Conservation (phyloP, 2,113 vertebrate species). For the Coryphaenoides rupestris region DNA sequence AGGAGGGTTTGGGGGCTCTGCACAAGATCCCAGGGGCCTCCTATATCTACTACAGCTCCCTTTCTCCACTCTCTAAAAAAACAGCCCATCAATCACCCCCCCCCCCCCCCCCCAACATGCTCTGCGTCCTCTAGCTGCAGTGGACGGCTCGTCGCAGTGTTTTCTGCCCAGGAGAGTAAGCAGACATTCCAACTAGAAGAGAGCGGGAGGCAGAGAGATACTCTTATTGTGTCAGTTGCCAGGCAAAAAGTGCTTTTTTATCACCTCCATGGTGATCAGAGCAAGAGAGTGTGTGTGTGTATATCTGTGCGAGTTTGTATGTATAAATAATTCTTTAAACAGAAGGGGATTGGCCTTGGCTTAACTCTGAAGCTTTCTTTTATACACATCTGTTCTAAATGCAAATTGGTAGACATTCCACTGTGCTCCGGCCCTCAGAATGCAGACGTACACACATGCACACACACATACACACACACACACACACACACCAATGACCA, state of each 20-base stretch:
- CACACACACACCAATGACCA: conserved; percentile 25
- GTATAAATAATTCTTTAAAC: conserved; percentile 61
- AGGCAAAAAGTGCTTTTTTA: conserved; percentile 55
- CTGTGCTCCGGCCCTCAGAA: conserved; percentile 63
- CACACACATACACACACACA: conserved; percentile 44
- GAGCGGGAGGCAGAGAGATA: conserved; percentile 40
- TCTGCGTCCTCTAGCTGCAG: conserved; percentile 43
- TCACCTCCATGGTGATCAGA: conserved; percentile 53
- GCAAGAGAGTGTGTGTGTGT: conserved; percentile 20
- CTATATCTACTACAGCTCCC: not conserved
- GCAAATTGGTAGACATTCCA: conserved; percentile 75
- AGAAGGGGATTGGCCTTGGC: conserved; percentile 42
- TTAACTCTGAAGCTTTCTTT: conserved; percentile 49
- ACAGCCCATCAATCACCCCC: conserved; percentile 27
- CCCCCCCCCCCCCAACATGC: conserved; percentile 1
- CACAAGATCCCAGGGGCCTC: not conserved
- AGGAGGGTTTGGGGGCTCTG: conserved; percentile 33
- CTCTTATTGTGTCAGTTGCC: conserved; percentile 59
- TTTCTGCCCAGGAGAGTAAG: conserved; percentile 41
- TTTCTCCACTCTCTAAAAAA: conserved; percentile 19
- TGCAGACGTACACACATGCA: conserved; percentile 53
- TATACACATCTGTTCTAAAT: conserved; percentile 66
- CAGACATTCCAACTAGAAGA: conserved; percentile 41
- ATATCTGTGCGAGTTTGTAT: conserved; percentile 2
- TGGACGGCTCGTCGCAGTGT: conserved; percentile 24